Evolutionary conservation across 2,888 invertebrate species (phyloP), one percentile per base, ranked within the genome.

Genomic region (Trichacis sp.): DNA sequence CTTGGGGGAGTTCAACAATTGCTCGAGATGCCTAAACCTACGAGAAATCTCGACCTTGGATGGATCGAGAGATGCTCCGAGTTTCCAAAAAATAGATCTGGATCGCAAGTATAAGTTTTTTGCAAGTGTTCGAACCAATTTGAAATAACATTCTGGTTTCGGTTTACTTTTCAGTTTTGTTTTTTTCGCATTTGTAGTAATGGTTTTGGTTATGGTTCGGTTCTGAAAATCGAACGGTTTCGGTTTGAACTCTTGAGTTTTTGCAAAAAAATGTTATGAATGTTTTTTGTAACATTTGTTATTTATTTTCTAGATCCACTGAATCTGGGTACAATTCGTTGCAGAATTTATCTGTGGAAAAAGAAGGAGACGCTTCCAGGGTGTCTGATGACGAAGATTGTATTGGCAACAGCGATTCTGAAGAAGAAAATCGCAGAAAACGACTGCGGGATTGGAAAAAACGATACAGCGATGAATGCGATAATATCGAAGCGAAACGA

Each of bases 341-440:
- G n/a, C n/a, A n/a, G n/a, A n/a, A n/a, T 0, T 70, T 76, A 4
- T 6, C 38, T 11, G 4, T 38, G 5, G 14, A 38, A 38, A 38
- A 38, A 38, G 42, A 42, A 15, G 17, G 2, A 3, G 14, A 24
- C 0, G 55, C 9, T 36, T 9, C 40, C 2, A 8, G 62, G 1
- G 19, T 75, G 15, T 85, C 85, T 68, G 90, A 92, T 73, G 89
- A 89, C 76, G 92, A 93, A 73, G 93, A 93, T 80, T 85, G 89
- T 62, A 86, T 91, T 52, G 88, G 84, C 11, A 90, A 91, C 71
- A 92, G 92, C 84, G 92, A 90, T 70, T 89, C 90, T 36, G 91
- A 91, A 75, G 87, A 85, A 47, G 87, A 88, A 29, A 67, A 69
- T 20, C 74, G 67, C 12, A 76, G 71, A 63, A 87, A 87, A 66